Evolutionary conservation across 2,888 invertebrate species (phyloP), one percentile per base, ranked within the genome.

Genomic region (Agrenia bidenticulata): DNA sequence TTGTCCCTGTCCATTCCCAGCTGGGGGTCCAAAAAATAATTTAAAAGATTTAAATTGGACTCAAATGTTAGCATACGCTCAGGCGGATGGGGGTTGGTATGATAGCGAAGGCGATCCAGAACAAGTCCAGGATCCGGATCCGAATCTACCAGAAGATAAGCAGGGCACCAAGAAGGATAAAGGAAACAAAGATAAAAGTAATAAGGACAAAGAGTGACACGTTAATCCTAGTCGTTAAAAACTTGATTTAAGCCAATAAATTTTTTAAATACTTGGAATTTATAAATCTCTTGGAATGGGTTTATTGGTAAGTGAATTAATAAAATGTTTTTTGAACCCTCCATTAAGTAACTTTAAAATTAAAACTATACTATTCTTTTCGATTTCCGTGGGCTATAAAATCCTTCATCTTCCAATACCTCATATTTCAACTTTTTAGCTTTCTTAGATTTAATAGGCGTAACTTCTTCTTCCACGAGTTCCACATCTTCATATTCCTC

Each of bases 381-480:
- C 45, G n/a, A 17, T 11, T 32, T 32, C 32, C 5, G 4, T 32
- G 32, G 19, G 19, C 45, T 45, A 15, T 17, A 45, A 15, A n/a
- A 17, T n/a, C 19, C 27, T 4, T 61, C 55, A 1, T 66, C 66
- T 15, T 60, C 66, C 13, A 50, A n/a, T 27, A 66, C 57, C 19
- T 66, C 62, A 11, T 64, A 54, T 56, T 66, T 67, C 11, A 64
- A 32, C 41, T 66, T 67, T 53, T 67, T 64, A 1, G 66, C 63
- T 51, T 69, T 66, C 56, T 69, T 69, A 45, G n/a, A 4, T 19
- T 39, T 61, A 19, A 9, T 7, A 17, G 37, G 17, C 11, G 2
- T 9, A 13, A n/a, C 24, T 37, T 56, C 39, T 19, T 42, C 27
- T 41, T 17, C 42, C n/a, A 17, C 41, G 32, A 26, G 13, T 27